Percentiles rank a stretch among this genome's conserved stretches.
Evolutionary conservation across 2,888 invertebrate species (phyloP).

Genomic region (Crepidodera aurea): DNA sequence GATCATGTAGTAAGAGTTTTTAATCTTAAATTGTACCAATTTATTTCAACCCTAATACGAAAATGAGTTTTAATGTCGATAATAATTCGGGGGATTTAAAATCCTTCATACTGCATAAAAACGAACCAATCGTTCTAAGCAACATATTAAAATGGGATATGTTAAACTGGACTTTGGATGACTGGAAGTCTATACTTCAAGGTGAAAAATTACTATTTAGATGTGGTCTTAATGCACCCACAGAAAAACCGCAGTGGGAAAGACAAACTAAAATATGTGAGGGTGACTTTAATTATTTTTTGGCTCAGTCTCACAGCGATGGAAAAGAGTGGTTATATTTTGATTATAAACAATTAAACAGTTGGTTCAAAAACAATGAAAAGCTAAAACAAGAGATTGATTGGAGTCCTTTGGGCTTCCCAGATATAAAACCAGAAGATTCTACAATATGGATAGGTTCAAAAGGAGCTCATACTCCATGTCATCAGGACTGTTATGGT

Average conservation of each 20-base stretch:
- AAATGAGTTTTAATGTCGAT: too few relatives aligned
- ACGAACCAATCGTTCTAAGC: constrained; percentile 66
- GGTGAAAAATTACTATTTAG: constrained; percentile 68
- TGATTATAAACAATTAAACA: constrained; percentile 83
- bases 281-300: constrained; percentile 72
- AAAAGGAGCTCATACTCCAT: constrained; percentile 88
- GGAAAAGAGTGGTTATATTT: constrained; percentile 76
- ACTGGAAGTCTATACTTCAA: constrained; percentile 69
- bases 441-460: constrained; percentile 91
- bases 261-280: constrained; percentile 68
- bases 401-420: constrained; percentile 78
- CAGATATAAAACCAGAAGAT: constrained; percentile 70
- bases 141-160: constrained; percentile 68
- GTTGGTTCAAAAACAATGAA: constrained; percentile 69
- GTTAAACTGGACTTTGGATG: constrained; percentile 67
- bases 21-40: too few relatives aligned
- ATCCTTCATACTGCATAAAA: not conserved
- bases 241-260: constrained; percentile 80
- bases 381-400: constrained; percentile 68
- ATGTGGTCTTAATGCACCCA: constrained; percentile 58
- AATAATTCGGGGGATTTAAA: too few relatives aligned
- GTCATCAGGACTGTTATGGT: constrained; percentile 94
- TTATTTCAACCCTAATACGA: too few relatives aligned
- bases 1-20: too few relatives aligned
- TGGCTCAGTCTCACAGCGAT: constrained; percentile 57